Conservation (phyloP, 2,113 vertebrate species). For the Aldabrachelys gigantea region DNA sequence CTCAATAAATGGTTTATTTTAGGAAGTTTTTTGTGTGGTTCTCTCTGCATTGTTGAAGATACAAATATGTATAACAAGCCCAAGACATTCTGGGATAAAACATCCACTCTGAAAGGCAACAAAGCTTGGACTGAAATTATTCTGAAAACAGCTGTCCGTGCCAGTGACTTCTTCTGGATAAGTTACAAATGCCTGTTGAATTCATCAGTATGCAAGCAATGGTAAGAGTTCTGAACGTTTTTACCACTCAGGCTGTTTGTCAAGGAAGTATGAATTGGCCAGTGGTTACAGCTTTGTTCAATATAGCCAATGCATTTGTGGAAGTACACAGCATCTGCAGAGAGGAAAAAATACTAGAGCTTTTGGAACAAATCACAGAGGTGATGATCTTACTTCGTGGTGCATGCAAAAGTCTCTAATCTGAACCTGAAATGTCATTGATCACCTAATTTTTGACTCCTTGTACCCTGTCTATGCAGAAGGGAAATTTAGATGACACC, state of each 20-base stretch:
- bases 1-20: conserved; percentile 92
- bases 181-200: background rate
- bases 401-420: too few species aligned
- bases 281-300: background rate
- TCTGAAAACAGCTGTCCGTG: background rate
- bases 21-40: conserved; percentile 68
- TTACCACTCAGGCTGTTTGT: background rate
- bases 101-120: background rate
- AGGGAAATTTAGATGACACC: background rate
- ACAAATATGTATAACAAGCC: background rate
- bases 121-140: background rate
- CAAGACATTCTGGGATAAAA: background rate
- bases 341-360: too few species aligned
- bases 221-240: background rate
- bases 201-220: background rate
- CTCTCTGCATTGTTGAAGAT: background rate
- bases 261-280: too few species aligned
- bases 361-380: background rate
- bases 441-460: background rate
- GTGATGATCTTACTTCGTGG: background rate
- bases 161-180: background rate
- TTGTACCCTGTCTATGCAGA: background rate
- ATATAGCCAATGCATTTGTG: too few species aligned
- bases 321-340: background rate
- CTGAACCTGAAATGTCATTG: too few species aligned